Evolutionary conservation across 2,113 vertebrate genomes (phyloP).

Genomic region (Atlantisia rogersi): DNA sequence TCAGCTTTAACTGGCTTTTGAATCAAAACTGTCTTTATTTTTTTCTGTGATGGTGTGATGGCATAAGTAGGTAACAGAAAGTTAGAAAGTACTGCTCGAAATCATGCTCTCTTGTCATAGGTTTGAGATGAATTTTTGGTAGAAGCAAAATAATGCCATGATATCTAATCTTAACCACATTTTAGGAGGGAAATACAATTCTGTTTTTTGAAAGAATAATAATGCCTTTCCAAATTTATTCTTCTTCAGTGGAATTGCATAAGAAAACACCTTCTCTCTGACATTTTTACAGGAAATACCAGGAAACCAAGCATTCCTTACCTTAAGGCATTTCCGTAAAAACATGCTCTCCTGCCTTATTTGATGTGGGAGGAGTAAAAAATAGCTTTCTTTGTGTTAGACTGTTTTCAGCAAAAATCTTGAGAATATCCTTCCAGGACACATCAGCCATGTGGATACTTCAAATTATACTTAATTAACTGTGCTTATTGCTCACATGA

Average conservation of each 20-base stretch:
- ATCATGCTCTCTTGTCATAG: not conserved
- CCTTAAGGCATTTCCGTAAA: conserved; percentile 27
- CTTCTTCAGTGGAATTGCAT: conserved; percentile 19
- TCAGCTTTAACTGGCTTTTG: not conserved
- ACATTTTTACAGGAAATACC: conserved; percentile 63
- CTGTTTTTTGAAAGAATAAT: not conserved
- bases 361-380: conserved; percentile 18
- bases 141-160: conserved; percentile 27
- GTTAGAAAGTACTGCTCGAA: not conserved
- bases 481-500: not conserved
- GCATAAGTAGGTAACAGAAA: not conserved
- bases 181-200: conserved; percentile 37
- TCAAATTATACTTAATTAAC: not conserved
- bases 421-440: not conserved
- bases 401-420: not conserved
- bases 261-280: conserved; percentile 49
- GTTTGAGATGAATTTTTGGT: conserved; percentile 24
- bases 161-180: conserved; percentile 38
- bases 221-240: conserved; percentile 23
- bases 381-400: not conserved
- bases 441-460: not conserved
- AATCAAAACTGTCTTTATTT: not conserved
- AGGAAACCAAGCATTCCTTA: conserved; percentile 23
- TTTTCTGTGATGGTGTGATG: not conserved
- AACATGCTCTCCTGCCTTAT: conserved; percentile 1